These are phyloP conservation scores for Corvus cornix DNA, from an alignment of 2,113 vertebrate genomes.

Conservation along the genomic window DNA sequence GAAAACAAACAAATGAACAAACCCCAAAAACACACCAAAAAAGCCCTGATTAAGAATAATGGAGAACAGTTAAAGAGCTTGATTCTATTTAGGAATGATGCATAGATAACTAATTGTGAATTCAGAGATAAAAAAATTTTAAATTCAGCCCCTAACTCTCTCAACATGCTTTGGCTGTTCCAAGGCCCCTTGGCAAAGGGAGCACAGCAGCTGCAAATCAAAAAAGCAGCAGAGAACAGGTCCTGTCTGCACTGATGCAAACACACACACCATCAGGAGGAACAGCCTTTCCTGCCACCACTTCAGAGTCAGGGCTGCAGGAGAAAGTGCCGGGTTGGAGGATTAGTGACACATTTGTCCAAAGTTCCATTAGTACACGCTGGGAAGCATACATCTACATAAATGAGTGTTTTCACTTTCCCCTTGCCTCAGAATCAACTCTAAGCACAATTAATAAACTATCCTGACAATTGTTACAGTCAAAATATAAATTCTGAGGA, in stretches of 20 bases:
- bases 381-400: rapidly evolving
- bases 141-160: neutral
- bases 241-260: neutral
- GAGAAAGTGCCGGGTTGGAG: neutral
- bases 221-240: neutral
- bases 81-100: neutral
- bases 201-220: neutral
- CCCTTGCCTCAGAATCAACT: neutral
- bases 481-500: neutral
- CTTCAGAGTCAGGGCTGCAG: neutral
- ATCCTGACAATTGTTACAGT: neutral
- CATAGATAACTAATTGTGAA: neutral
- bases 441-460: neutral
- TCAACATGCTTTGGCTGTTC: neutral
- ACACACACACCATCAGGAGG: rapidly evolving
- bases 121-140: neutral
- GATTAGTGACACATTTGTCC: neutral
- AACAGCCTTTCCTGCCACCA: neutral
- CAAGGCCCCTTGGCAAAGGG: neutral
- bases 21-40: too few relatives aligned
- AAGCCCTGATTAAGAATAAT: neutral
- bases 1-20: neutral
- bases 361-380: neutral
- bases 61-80: neutral
- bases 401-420: neutral